Evolutionary conservation across 2,888 invertebrate species (phyloP).

Genomic region (Blera fallax): DNA sequence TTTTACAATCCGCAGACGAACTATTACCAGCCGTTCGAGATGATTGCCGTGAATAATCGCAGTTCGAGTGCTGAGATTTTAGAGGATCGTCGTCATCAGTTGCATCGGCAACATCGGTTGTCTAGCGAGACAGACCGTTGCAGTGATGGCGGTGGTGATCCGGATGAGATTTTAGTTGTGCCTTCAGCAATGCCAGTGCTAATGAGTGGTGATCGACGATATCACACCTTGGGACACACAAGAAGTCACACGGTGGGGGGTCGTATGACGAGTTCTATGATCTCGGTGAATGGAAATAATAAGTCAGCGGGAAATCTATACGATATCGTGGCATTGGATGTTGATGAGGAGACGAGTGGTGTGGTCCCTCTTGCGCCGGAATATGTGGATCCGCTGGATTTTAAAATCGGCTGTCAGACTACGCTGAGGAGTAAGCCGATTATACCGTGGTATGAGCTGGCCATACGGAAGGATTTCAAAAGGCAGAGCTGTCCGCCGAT

Average conservation of each 20-base stretch:
- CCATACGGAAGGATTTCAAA: slow-evolving; percentile 87
- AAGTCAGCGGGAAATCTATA: slow-evolving; percentile 80
- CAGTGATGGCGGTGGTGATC: slow-evolving; percentile 74
- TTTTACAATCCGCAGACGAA: slow-evolving; percentile 74
- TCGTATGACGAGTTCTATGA: slow-evolving; percentile 77
- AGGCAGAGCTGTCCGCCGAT: slow-evolving; percentile 92
- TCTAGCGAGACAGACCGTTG: slow-evolving; percentile 45
- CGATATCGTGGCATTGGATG: slow-evolving; percentile 76
- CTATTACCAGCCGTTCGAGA: slow-evolving; percentile 75
- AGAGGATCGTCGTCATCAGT: slow-evolving; percentile 76
- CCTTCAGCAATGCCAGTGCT: slow-evolving; percentile 80
- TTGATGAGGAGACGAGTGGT: slow-evolving; percentile 57
- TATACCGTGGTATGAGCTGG: slow-evolving; percentile 94
- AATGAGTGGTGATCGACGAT: slow-evolving; percentile 79
- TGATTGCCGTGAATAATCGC: slow-evolving; percentile 75
- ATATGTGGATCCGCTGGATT: slow-evolving; percentile 83
- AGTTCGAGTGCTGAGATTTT: slow-evolving; percentile 80
- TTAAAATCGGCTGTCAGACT: slow-evolving; percentile 87
- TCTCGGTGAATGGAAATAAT: slow-evolving; percentile 74
- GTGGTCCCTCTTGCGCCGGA: slow-evolving; percentile 79
- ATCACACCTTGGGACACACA: slow-evolving; percentile 81
- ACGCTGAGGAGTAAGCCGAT: slow-evolving; percentile 86
- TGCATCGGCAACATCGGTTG: slow-evolving; percentile 55
- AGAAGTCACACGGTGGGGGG: slow-evolving; percentile 80
- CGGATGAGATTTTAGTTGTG: slow-evolving; percentile 79